Base-by-base conservation (phyloP, 2,113 vertebrate genomes). In the Grammomys surdaster region DNA sequence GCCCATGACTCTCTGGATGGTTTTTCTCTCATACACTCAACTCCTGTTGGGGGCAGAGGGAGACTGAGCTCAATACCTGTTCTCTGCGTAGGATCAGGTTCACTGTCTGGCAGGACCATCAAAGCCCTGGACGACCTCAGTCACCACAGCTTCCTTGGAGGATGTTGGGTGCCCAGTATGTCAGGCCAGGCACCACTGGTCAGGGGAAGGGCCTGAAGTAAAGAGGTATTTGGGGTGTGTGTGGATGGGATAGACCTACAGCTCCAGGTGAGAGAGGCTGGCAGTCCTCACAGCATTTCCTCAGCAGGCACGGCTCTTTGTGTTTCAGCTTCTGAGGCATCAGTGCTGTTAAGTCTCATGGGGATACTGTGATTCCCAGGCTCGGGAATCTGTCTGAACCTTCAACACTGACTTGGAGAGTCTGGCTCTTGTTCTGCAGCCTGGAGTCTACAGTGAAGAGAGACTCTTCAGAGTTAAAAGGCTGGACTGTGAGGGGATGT, bases 101-200 rank as follows among this genome's bases (percentile, higher is more conserved):
- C 40, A 10, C 81, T 48, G 26, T 26, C 90, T 51, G 56, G 26
- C 1, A 17, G 22, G 48, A 16, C 36, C 77, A 4, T 13, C 1
- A 0, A 88, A 82, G 43, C 78, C 43, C 58, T 80, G 65, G 51
- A 88, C 75, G 36, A 3, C 69, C 76, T 60, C 72, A 40, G 5
- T 19, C 51, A 54, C 22, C 28, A 24, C 0, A 1, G 4, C 58
- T 48, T 31, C n/a, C 48, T 67, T 65, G 81, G 46, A 80, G 43
- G 22, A 73, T 13, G 17, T 2, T 31, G 7, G 56, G 12, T 81
- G 51, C 63, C 65, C 11, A 1, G 48, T 0, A 0, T 54, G 86
- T 19, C 69, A 4, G 54, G n/a, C 8, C 40, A 80, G 78, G 63
- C 20, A 46, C 48, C 46, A 14, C 1, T 36, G 6, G 51, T 22